Percentiles rank a stretch among this genome's conserved stretches.
Evolutionary conservation across 2,888 invertebrate genomes (phyloP).

Genomic region (Galeruca laticollis): DNA sequence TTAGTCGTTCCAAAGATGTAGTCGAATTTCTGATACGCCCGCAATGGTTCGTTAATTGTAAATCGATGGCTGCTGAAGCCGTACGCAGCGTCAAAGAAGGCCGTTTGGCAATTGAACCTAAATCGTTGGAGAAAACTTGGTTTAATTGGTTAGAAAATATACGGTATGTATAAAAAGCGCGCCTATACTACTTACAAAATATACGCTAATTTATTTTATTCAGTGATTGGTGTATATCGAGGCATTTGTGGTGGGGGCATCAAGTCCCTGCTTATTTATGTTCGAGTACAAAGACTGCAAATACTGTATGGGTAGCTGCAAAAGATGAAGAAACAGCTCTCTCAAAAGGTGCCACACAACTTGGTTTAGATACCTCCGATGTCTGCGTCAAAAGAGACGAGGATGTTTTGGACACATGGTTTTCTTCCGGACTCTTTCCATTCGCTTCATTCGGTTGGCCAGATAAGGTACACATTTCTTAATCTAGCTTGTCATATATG

Average conservation of each 20-base stretch:
- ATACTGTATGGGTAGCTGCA: constrained; percentile 64
- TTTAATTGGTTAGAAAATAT: constrained; percentile 96
- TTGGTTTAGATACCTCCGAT: constrained; percentile 67
- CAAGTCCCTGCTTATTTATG: constrained; percentile 90
- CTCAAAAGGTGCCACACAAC: constrained; percentile 81
- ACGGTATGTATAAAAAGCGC: constrained; percentile 66
- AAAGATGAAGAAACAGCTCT: constrained; percentile 77
- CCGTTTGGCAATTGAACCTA: constrained; percentile 87
- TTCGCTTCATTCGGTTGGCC: constrained; percentile 99
- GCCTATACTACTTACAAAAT: neutral
- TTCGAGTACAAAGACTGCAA: constrained; percentile 43
- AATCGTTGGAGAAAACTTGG: constrained; percentile 91
- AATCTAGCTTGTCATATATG: too few species aligned
- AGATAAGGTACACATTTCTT: constrained; percentile 70
- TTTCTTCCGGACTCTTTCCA: constrained; percentile 96
- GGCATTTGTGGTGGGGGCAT: constrained; percentile 99
- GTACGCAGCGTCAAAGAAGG: constrained; percentile 83
- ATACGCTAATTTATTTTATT: neutral
- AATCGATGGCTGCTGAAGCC: constrained; percentile 90
- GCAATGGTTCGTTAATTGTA: constrained; percentile 96
- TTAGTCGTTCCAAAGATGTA: constrained; percentile 94
- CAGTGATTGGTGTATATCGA: constrained; percentile 98
- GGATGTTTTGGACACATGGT: constrained; percentile 99
- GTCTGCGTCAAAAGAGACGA: constrained; percentile 82
- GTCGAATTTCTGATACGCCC: constrained; percentile 96